These are phyloP conservation scores for Galerucella calmariensis DNA, from an alignment of 2,888 invertebrate species.

Conservation along the genomic window DNA sequence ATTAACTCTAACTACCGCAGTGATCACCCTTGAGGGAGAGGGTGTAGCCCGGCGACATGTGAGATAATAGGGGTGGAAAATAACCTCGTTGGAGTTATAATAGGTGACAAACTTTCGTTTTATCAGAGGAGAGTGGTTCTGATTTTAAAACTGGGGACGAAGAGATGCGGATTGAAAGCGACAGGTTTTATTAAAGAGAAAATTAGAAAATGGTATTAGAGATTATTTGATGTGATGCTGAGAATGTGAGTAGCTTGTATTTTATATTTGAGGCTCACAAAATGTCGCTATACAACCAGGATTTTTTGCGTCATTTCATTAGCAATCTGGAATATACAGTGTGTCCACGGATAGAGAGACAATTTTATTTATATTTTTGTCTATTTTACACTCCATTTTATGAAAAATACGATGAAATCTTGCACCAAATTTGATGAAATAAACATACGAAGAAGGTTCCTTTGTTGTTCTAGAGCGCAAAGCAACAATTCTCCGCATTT, in stretches of 20 bases:
- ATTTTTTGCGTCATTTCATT: no score
- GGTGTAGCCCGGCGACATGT: conserved; percentile 47
- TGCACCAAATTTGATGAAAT: no score
- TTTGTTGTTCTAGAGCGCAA: no score
- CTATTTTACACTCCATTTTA: no score
- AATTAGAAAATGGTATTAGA: conserved; percentile 32
- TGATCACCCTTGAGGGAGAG: conserved; percentile 51
- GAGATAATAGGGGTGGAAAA: conserved; percentile 47
- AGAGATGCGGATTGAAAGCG: conserved; percentile 17
- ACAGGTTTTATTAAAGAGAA: conserved; percentile 29
- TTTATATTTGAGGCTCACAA: conserved; percentile 6
- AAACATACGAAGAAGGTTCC: no score
- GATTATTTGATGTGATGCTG: conserved; percentile 10
- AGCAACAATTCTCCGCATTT: no score
- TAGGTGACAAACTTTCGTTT: conserved; percentile 47
- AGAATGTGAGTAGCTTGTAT: conserved; percentile 14
- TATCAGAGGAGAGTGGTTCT: conserved; percentile 38
- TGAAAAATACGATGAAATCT: no score
- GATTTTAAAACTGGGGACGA: conserved; percentile 33
- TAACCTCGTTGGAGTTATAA: conserved; percentile 44
- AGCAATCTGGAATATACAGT: no score
- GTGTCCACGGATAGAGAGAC: no score
- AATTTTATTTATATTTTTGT: no score
- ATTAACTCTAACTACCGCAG: conserved; percentile 54
- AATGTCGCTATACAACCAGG: neutral